These are phyloP conservation scores for Listronotus oregonensis DNA, from an alignment of 1,140 invertebrate species.

Conservation along the genomic window DNA sequence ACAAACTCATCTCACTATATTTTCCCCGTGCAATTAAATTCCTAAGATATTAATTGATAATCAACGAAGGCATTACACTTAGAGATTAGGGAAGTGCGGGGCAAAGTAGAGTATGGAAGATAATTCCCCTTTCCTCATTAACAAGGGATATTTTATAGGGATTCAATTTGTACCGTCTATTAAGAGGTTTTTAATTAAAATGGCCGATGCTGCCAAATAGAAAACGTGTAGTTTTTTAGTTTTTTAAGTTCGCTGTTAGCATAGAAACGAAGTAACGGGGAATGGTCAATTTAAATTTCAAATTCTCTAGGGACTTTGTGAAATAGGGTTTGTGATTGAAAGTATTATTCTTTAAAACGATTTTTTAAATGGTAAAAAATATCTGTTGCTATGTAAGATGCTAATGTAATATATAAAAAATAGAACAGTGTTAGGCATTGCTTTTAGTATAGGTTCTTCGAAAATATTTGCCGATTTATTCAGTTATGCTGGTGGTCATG, in stretches of 20 bases:
- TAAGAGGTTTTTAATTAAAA: slow-evolving; percentile 31
- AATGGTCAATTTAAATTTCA: too few relatives aligned
- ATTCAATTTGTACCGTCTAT: slow-evolving; percentile 26
- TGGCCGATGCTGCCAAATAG: slow-evolving; percentile 11
- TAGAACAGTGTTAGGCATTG: too few relatives aligned
- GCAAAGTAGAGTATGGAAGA: slow-evolving; percentile 4
- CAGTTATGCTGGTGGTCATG: too few relatives aligned
- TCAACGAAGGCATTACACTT: slow-evolving; percentile 29
- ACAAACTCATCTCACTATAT: slow-evolving; percentile 3
- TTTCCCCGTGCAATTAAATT: slow-evolving; percentile 26
- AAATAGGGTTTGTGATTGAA: too few relatives aligned
- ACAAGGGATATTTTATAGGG: slow-evolving; percentile 34
- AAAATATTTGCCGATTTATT: too few relatives aligned
- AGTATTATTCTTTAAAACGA: too few relatives aligned
- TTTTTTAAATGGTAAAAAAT: too few relatives aligned
- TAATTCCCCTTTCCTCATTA: slow-evolving; percentile 33
- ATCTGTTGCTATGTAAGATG: too few relatives aligned
- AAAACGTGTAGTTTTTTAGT: neutral
- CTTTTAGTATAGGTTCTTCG: too few relatives aligned
- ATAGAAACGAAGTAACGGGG: neutral
- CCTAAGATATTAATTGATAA: slow-evolving; percentile 32
- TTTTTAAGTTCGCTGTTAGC: too few relatives aligned
- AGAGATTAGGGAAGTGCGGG: slow-evolving; percentile 21
- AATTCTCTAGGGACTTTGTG: too few relatives aligned
- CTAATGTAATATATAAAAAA: too few relatives aligned